These are phyloP conservation scores for Stomatorhinus walkeri DNA, from an alignment of 2,797 vertebrate genomes.

Conservation along the genomic window DNA sequence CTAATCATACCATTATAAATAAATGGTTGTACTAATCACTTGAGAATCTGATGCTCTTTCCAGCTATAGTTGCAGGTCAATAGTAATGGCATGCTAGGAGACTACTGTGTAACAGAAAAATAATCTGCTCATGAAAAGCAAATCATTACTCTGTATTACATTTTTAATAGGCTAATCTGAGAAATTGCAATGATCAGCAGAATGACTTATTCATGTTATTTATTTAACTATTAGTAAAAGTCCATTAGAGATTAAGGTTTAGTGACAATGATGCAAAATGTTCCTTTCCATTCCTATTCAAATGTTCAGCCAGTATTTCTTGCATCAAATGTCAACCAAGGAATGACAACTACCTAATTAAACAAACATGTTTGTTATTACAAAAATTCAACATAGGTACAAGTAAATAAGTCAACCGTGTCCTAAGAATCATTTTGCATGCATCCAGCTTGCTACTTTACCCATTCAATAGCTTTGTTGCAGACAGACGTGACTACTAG, in stretches of 20 bases:
- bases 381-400: background rate
- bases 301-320: background rate
- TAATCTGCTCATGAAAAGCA: background rate
- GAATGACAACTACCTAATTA: background rate
- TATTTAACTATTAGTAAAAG: background rate
- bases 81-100: background rate
- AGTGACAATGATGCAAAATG: background rate
- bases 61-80: background rate
- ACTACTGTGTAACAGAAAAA: background rate
- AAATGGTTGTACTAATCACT: background rate
- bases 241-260: background rate
- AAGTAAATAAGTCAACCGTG: background rate
- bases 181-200: background rate
- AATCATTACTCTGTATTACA: background rate
- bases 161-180: background rate
- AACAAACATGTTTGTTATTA: background rate
- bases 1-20: background rate
- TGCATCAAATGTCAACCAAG: background rate
- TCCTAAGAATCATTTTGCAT: background rate
- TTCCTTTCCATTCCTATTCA: background rate
- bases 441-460: background rate
- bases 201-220: background rate
- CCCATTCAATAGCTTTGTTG: background rate
- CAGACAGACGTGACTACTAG: background rate
- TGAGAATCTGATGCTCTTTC: background rate